Evolutionary conservation across 2,113 vertebrate species (phyloP).

Genomic region (Pterophyllum scalare): DNA sequence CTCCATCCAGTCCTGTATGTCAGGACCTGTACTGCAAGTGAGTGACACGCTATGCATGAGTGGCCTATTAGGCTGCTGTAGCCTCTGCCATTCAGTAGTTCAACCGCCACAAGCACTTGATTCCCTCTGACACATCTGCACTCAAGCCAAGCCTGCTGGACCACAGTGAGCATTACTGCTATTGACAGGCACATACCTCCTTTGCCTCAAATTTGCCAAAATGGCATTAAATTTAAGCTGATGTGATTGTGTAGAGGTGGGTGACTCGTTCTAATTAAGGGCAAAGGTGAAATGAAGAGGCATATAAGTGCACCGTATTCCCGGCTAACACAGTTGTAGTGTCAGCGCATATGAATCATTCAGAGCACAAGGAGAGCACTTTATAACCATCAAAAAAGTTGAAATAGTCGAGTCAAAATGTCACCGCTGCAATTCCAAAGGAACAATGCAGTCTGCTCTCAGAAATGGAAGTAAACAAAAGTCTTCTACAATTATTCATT

Average conservation of each 20-base stretch:
- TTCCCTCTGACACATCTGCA: conserved; percentile 55
- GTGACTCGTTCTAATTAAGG: conserved; percentile 62
- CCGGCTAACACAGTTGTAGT: background rate
- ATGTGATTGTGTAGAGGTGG: conserved; percentile 37
- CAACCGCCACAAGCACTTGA: conserved; percentile 45
- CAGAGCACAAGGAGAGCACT: conserved; percentile 24
- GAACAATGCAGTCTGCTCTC: conserved; percentile 21
- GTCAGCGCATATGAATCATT: conserved; percentile 31
- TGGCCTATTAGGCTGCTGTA: conserved; percentile 53
- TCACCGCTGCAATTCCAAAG: conserved; percentile 20
- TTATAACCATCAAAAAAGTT: conserved; percentile 27
- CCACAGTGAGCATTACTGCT: conserved; percentile 45
- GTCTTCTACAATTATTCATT: conserved; percentile 50
- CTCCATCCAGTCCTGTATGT: conserved; percentile 36
- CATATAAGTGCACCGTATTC: conserved; percentile 8
- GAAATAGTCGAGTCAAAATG: conserved; percentile 35
- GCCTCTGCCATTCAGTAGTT: conserved; percentile 22
- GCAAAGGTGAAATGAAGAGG: conserved; percentile 60
- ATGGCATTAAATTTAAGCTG: conserved; percentile 31
- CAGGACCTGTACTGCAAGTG: conserved; percentile 46
- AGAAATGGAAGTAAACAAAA: conserved; percentile 20
- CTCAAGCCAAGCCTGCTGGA: conserved; percentile 50
- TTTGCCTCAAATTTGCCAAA: conserved; percentile 57
- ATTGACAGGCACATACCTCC: conserved; percentile 56
- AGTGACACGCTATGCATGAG: conserved; percentile 58